Percentiles rank a stretch among this genome's conserved stretches.
Evolutionary conservation across 2,888 invertebrate species (phyloP).

Genomic region (Crematogaster levior): DNA sequence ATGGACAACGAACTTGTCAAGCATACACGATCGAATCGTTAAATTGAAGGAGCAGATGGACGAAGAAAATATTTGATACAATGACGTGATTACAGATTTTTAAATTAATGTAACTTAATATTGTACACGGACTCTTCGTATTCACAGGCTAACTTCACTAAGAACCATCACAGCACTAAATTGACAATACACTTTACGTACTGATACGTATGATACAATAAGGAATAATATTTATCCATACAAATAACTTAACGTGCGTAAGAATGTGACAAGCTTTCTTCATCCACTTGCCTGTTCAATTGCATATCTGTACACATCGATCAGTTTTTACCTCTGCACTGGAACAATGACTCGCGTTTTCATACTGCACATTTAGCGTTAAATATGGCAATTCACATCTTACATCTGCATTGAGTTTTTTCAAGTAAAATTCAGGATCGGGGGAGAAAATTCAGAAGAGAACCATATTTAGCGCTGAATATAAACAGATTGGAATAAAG

Average conservation of each 20-base stretch:
- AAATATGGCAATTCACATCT: constrained; percentile 8
- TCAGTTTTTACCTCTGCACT: constrained; percentile 21
- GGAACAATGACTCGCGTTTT: constrained; percentile 22
- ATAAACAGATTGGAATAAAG: constrained; percentile 7
- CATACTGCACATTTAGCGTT: constrained; percentile 20
- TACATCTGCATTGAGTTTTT: background rate
- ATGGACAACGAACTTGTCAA: background rate
- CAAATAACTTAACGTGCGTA: constrained; percentile 50
- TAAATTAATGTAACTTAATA: constrained; percentile 38
- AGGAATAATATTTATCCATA: constrained; percentile 44
- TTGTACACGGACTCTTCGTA: constrained; percentile 41
- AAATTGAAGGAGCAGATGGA: constrained; percentile 51
- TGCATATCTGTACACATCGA: constrained; percentile 36
- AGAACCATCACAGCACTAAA: constrained; percentile 55
- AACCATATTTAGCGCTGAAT: constrained; percentile 20
- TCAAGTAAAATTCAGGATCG: background rate
- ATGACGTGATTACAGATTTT: constrained; percentile 10
- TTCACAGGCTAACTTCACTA: constrained; percentile 35
- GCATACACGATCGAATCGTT: constrained; percentile 8
- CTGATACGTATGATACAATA: constrained; percentile 46
- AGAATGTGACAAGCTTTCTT: constrained; percentile 49
- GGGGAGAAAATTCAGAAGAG: background rate
- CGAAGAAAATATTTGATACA: constrained; percentile 43
- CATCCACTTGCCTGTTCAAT: constrained; percentile 53
- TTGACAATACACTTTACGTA: constrained; percentile 47